Evolutionary conservation across 2,113 vertebrate genomes (phyloP).

Genomic region (Riparia riparia): DNA sequence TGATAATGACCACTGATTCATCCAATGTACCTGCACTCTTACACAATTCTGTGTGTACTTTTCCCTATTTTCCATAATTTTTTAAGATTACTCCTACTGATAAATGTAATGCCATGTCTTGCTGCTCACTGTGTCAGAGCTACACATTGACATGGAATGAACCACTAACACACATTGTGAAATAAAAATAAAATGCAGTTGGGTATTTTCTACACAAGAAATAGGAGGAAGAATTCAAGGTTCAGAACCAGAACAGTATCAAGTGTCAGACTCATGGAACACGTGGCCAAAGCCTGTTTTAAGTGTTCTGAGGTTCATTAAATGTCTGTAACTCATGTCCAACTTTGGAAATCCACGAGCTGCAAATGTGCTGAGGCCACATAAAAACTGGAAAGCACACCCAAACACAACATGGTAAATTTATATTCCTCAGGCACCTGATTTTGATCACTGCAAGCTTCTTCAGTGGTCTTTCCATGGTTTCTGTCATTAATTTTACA

Average conservation of each 20-base stretch:
- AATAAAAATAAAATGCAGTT: neutral
- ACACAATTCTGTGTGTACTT: neutral
- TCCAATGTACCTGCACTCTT: neutral
- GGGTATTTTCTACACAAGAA: neutral
- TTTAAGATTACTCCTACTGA: neutral
- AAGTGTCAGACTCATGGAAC: neutral
- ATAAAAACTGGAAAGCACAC: neutral
- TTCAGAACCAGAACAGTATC: neutral
- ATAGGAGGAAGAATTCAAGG: neutral
- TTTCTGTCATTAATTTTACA: neutral
- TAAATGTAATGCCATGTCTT: neutral
- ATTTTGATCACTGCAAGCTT: neutral
- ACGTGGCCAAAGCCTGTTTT: neutral
- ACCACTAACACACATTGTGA: neutral
- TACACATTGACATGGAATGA: neutral
- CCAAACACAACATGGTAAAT: neutral
- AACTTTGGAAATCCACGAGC: neutral
- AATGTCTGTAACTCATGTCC: neutral
- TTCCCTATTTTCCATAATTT: neutral
- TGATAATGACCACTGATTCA: neutral
- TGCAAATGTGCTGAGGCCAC: neutral
- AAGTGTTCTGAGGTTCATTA: neutral
- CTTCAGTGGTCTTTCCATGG: neutral
- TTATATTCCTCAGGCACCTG: neutral
- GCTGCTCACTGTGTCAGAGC: neutral